Evolutionary conservation across 1,140 invertebrate species (phyloP), one percentile per base, ranked within the genome.

Genomic region (Calliphora vicina): DNA sequence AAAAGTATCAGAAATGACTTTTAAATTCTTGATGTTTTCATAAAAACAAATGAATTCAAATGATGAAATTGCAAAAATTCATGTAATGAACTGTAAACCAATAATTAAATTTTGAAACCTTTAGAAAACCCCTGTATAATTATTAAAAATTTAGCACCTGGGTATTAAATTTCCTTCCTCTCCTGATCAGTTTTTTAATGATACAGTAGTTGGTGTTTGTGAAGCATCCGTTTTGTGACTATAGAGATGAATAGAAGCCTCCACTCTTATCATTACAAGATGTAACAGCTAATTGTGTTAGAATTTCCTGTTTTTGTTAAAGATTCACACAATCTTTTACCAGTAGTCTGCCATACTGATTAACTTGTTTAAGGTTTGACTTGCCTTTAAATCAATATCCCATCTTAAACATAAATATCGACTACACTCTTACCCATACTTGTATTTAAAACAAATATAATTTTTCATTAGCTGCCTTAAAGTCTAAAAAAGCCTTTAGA

Each of bases 251-350:
- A 57, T n/a, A 15, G 50, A 57, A 57, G 15, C 6, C 50, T 67
- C 17, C 2, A 25, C n/a, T 10, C 2, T 67, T 67, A 67, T 67
- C 61, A 23, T 67, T 67, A 67, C 61, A 67, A 20, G 61, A 67
- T 23, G 20, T 67, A 67, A 67, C 61, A 67, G n/a, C 61, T 67
- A 67, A 67, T 67, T 67, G 61, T 67, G n/a, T 10, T 67, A 67
- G 61, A 67, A 23, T 67, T 10, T 67, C 61, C 61, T 67, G 61
- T 67, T 67, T 23, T 67, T 20, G 8, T 23, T 67, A 23, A 23
- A 10, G n/a, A 57, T 57, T n/a, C 15, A n/a, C 13, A 17, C 15
- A 57, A n/a, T 57, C 50, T 57, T n/a, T n/a, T 15, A 17, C 6
- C 50, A 6, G 50, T 57, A 57, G 15, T n/a, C 50, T 57, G 15